Base-by-base conservation (phyloP, 37 sponge, comb jelly and placozoan genomes). In the Mnemiopsis leidyi region DNA sequence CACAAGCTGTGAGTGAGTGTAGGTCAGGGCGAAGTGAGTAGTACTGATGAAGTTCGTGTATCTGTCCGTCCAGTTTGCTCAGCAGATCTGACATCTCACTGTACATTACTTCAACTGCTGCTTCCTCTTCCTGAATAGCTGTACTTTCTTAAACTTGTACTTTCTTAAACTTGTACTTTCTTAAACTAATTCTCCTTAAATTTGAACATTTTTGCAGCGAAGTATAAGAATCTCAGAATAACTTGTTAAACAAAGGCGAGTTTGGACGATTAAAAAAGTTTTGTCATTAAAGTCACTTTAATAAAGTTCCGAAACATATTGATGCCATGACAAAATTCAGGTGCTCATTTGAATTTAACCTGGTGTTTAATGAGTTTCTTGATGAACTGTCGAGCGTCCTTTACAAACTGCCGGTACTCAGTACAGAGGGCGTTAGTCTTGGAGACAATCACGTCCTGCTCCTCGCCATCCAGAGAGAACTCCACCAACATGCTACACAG, bases 41-140 rank as follows among this genome's bases (percentile, higher is more conserved):
- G 79, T 77, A 77, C 36, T 77, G 32, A 20, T 77, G 2, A 21
- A 77, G 18, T 36, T 77, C 79, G 36, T 77, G 79, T 31, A 77
- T 77, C 79, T 77, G 79, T 21, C 26, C 32, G 18, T 77, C 79
- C 33, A 77, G 79, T 18, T 77, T 77, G 0, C 32, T 32, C 7
- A 77, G 79, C 32, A 77, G 79, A 77, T 77, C 79, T 13, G 79
- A 33, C 36, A 31, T 26, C 18, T 77, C 79, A 32, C 32, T 26
- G 36, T 34, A 77, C 79, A 77, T 34, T 1, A 77, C 79, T 31
- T 77, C 79, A 13, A 77, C 18, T 1, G 33, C 34, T 31, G 79
- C 32, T 9, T 26, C 26, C 33, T 77, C 33, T 1, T 77, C 79
- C 79, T 77, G 36, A 34, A 48, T 13, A 48, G 61, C n/a, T n/a